Percentiles rank a stretch among this genome's conserved stretches.
phyloP scores from a whole-genome alignment of 2,113 vertebrate species.

The Dromaius novaehollandiae region DNA sequence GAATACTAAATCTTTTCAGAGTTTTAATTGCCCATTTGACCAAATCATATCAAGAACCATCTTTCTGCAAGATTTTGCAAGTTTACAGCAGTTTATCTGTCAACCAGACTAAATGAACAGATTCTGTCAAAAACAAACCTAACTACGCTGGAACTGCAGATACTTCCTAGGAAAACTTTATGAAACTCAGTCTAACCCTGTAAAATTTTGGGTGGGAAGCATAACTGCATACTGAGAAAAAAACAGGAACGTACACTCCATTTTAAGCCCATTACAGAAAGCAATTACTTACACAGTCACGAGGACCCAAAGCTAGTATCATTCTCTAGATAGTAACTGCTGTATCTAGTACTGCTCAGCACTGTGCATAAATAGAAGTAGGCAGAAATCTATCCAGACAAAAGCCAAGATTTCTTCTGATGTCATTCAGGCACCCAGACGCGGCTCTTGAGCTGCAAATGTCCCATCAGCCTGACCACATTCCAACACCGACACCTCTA shows the following conservation, averaged over 20 bases:
- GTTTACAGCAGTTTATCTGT: rapidly evolving
- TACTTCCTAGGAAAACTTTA: not conserved
- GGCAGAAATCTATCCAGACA: slow-evolving; percentile 18
- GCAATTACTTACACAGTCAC: slow-evolving; percentile 36
- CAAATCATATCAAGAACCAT: not conserved
- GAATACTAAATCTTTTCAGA: not conserved
- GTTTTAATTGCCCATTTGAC: not conserved
- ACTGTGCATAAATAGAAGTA: slow-evolving; percentile 45
- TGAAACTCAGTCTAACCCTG: not conserved
- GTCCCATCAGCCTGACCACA: not conserved
- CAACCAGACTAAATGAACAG: not conserved
- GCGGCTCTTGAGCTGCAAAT: not conserved
- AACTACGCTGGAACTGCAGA: not conserved
- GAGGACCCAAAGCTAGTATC: not conserved
- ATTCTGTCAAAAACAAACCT: slow-evolving; percentile 22
- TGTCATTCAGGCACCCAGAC: not conserved
- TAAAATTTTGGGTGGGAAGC: slow-evolving; percentile 29
- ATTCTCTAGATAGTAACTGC: slow-evolving; percentile 22
- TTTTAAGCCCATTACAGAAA: slow-evolving; percentile 56
- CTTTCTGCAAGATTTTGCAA: not conserved
- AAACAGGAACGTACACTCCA: slow-evolving; percentile 29
- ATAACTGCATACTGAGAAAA: slow-evolving; percentile 20
- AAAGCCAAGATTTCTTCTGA: not conserved
- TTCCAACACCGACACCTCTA: rapidly evolving
- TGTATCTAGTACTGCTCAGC: slow-evolving; percentile 41